Percentiles rank a stretch among this genome's conserved stretches.
Evolutionary conservation across 1,140 invertebrate species (phyloP).

Genomic region (Drosophila suzukii): DNA sequence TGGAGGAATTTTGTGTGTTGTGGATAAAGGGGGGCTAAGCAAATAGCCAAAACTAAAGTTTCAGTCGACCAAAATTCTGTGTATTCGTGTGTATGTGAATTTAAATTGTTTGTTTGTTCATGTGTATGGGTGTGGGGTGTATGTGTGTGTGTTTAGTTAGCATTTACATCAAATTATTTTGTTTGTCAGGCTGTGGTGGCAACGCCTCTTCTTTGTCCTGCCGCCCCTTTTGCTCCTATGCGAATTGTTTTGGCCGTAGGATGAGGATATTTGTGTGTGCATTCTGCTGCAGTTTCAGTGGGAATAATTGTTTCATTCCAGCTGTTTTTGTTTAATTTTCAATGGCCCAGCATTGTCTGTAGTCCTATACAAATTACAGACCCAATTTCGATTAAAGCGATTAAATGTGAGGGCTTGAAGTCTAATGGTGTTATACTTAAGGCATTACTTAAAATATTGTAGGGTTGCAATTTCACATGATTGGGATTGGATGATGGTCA

Average conservation of each 20-base stretch:
- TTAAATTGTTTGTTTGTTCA: slow-evolving; percentile 45
- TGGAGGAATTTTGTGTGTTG: slow-evolving; percentile 1
- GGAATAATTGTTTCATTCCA: slow-evolving; percentile 43
- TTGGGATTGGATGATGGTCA: background rate
- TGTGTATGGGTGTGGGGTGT: slow-evolving; percentile 3
- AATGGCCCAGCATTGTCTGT: background rate
- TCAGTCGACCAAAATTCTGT: slow-evolving; percentile 39
- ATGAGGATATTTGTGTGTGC: slow-evolving; percentile 34
- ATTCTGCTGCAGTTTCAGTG: slow-evolving; percentile 27
- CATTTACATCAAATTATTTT: slow-evolving; percentile 68
- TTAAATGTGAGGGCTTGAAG: background rate
- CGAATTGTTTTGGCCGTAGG: slow-evolving; percentile 12
- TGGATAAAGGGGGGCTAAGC: slow-evolving; percentile 9
- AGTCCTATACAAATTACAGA: background rate
- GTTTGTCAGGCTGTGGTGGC: slow-evolving; percentile 55
- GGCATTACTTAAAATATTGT: background rate
- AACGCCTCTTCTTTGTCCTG: slow-evolving; percentile 47
- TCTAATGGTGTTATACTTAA: background rate
- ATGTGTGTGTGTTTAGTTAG: slow-evolving; percentile 53
- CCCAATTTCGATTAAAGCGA: slow-evolving; percentile 5
- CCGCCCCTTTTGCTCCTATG: background rate
- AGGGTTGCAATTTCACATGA: background rate
- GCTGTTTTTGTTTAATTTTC: slow-evolving; percentile 44
- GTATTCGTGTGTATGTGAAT: slow-evolving; percentile 19
- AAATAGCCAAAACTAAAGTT: slow-evolving; percentile 52